Evolutionary conservation across 2,113 vertebrate genomes (phyloP).

Genomic region (Eidolon helvum): DNA sequence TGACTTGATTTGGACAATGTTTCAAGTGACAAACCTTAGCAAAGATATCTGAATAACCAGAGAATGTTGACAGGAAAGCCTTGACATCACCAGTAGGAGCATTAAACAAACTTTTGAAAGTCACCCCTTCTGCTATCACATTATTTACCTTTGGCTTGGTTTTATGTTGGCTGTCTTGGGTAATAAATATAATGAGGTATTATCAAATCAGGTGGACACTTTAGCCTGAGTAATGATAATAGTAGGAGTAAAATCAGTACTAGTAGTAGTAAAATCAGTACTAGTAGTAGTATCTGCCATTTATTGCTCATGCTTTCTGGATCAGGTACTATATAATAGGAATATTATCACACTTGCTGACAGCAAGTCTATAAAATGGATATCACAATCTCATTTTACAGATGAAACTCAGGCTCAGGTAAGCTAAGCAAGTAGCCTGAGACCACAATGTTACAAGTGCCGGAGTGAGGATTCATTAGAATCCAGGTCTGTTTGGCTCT

Average conservation of each 20-base stretch:
- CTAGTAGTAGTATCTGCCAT: background rate
- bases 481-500: background rate
- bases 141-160: background rate
- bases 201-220: background rate
- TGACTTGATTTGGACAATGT: background rate
- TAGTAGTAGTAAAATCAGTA: no score
- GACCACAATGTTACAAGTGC: background rate
- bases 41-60: background rate
- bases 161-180: background rate
- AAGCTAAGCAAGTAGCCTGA: background rate
- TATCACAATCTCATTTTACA: background rate
- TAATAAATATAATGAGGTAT: background rate
- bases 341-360: background rate
- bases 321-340: background rate
- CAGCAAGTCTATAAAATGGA: background rate
- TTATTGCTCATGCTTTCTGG: background rate
- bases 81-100: background rate
- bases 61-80: background rate
- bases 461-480: background rate
- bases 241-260: background rate
- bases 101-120: background rate
- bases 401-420: background rate
- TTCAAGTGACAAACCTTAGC: background rate
- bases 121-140: background rate
- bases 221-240: background rate